Conservation (phyloP, 2,113 vertebrate species). For the Strix aluco region DNA sequence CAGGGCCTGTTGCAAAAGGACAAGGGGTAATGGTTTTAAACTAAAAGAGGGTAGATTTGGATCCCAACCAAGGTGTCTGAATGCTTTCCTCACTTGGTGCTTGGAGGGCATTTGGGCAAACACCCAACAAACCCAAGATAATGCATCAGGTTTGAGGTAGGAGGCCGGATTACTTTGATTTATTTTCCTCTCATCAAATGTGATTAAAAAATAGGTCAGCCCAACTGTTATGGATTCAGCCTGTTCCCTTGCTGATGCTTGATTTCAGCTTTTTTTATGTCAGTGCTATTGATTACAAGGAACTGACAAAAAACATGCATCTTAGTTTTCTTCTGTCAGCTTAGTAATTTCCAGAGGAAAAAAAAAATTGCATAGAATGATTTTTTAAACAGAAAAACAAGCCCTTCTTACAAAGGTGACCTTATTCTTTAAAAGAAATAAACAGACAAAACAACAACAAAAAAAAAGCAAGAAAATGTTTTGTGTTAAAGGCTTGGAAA, state of each 20-base stretch:
- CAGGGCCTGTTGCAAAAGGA: background rate
- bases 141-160: background rate
- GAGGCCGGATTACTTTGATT: background rate
- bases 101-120: rapidly evolving
- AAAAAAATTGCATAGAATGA: background rate
- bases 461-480: background rate
- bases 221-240: background rate
- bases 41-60: background rate
- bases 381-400: background rate
- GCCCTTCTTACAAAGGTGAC: background rate
- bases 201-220: background rate
- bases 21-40: background rate
- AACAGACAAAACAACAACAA: background rate
- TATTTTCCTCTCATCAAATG: background rate
- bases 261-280: background rate
- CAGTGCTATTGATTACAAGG: background rate
- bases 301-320: background rate
- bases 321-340: background rate
- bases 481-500: background rate
- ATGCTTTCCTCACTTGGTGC: rapidly evolving
- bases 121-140: background rate
- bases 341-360: background rate
- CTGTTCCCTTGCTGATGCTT: background rate
- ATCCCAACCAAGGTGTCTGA: background rate
- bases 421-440: background rate